phyloP scores from a whole-genome alignment of 2,888 invertebrate species.

The Osmoderma eremita region DNA sequence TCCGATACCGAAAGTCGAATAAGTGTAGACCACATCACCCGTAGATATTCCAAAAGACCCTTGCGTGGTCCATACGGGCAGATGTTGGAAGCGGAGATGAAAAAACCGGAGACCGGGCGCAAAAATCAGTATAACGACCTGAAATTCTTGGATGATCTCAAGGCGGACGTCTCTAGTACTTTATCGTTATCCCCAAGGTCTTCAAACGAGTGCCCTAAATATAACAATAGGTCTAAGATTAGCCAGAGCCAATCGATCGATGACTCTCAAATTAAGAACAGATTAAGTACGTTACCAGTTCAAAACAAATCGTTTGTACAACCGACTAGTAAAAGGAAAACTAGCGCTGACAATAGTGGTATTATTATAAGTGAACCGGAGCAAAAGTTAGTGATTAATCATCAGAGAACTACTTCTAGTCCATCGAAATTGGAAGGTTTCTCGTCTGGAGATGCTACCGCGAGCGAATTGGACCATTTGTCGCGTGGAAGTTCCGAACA shows the following conservation, averaged over 20 bases:
- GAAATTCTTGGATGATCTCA: slow-evolving; percentile 66
- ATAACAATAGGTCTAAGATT: slow-evolving; percentile 54
- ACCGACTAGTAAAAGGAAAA: slow-evolving; percentile 57
- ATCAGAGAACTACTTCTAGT: slow-evolving; percentile 82
- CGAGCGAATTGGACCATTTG: slow-evolving; percentile 78
- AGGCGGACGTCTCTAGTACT: slow-evolving; percentile 52
- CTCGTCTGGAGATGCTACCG: slow-evolving; percentile 63
- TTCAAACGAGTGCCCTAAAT: slow-evolving; percentile 54
- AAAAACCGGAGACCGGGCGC: slow-evolving; percentile 70
- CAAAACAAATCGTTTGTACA: slow-evolving; percentile 48
- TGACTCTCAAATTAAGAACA: slow-evolving; percentile 62
- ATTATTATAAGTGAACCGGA: slow-evolving; percentile 42
- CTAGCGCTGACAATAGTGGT: slow-evolving; percentile 54
- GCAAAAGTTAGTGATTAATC: slow-evolving; percentile 66
- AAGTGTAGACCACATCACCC: slow-evolving; percentile 66
- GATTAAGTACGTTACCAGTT: slow-evolving; percentile 45
- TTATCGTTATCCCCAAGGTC: slow-evolving; percentile 54
- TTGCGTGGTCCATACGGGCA: slow-evolving; percentile 81
- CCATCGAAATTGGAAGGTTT: slow-evolving; percentile 79
- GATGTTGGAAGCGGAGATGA: slow-evolving; percentile 85
- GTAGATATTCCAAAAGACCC: slow-evolving; percentile 79
- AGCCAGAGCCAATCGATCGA: slow-evolving; percentile 68
- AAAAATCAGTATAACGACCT: slow-evolving; percentile 69
- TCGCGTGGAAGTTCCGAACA: slow-evolving; percentile 84
- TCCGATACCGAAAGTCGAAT: slow-evolving; percentile 67